Evolutionary conservation across 2,113 vertebrate genomes (phyloP).

Genomic region (Oncorhynchus mykiss): DNA sequence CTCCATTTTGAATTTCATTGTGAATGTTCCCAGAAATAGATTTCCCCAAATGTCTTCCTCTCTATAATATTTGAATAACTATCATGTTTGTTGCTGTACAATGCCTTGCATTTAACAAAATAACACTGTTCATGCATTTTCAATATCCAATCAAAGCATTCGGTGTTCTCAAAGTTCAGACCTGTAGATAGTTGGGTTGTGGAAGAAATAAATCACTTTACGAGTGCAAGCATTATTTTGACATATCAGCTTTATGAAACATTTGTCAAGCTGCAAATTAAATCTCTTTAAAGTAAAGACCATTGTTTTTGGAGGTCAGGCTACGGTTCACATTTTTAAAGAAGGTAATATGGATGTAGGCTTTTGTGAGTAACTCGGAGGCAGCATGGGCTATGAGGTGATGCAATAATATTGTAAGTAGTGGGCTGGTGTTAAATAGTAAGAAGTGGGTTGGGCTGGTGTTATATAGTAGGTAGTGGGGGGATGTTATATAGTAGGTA

Average conservation of each 20-base stretch:
- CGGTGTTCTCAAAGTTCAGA: background rate
- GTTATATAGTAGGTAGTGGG: too few relatives aligned
- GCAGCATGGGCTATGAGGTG: background rate
- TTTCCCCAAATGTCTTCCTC: background rate
- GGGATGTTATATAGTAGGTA: too few relatives aligned
- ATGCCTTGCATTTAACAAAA: constrained; percentile 5
- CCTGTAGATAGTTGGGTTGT: background rate
- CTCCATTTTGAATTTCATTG: constrained; percentile 4
- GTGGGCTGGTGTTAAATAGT: too few relatives aligned
- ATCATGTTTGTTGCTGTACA: constrained; percentile 26
- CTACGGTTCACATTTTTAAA: background rate
- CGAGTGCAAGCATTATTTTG: constrained; percentile 17
- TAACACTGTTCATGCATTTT: background rate
- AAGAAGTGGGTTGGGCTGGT: too few relatives aligned
- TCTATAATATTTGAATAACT: background rate
- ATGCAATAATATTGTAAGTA: too few relatives aligned
- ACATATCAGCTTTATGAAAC: constrained; percentile 24
- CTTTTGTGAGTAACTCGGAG: constrained; percentile 1
- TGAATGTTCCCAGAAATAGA: background rate
- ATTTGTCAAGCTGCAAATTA: constrained; percentile 16
- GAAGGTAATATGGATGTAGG: constrained; percentile 2
- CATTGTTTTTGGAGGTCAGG: constrained; percentile 23
- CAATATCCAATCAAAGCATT: background rate
- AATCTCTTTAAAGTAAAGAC: constrained; percentile 8
- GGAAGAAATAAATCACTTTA: background rate